Evolutionary conservation across 2,797 vertebrate species (phyloP), one percentile per base, ranked within the genome.

Genomic region (Crenuchus spilurus): DNA sequence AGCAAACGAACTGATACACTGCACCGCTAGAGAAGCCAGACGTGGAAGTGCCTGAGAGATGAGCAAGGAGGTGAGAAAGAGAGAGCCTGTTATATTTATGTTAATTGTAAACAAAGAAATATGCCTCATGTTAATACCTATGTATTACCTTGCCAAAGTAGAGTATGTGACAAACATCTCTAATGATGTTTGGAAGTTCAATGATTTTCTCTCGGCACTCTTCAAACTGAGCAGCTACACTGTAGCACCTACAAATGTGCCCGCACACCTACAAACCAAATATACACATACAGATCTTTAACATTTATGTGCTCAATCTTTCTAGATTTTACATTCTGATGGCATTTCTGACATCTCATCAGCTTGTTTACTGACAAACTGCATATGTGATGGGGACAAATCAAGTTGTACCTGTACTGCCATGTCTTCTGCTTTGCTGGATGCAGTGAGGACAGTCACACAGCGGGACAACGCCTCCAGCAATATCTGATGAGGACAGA

Each of bases 141-240:
- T n/a, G n/a, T n/a, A n/a, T n/a, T 78, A 98, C 97, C 95, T 97
- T 99, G 86, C 96, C 94, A 57, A 95, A 97, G 86, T 92, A 99
- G 0, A 99, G 87, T 60, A 99, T 93, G 71, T 96, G 95, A 84
- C 98, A 99, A 52, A 99, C 92, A 83, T 99, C 96, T 82, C 95
- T 93, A 84, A 99, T 99, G 89, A 99, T 96, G 70, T 92, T 93
- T 0, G 97, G 98, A 87, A 97, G 93, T 86, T 98, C 97, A 4
- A 95, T 96, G 65, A 99, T 99, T 91, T 99, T 99, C 84, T 99
- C 97, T 81, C 98, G 92, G 90, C 98, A 99, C 26, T 99, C 97
- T 82, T 99, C 97, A 88, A 99, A 99, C 87, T 99, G 97, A 44
- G 98, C 95, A 6, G 98, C 97, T 1, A 99, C 98, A 6, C 98